A percentile compares a stretch with the other conserved stretches of the same genome.
Evolutionary conservation across 2,113 vertebrate genomes (phyloP).

Genomic region (Limnothrissa miodon): DNA sequence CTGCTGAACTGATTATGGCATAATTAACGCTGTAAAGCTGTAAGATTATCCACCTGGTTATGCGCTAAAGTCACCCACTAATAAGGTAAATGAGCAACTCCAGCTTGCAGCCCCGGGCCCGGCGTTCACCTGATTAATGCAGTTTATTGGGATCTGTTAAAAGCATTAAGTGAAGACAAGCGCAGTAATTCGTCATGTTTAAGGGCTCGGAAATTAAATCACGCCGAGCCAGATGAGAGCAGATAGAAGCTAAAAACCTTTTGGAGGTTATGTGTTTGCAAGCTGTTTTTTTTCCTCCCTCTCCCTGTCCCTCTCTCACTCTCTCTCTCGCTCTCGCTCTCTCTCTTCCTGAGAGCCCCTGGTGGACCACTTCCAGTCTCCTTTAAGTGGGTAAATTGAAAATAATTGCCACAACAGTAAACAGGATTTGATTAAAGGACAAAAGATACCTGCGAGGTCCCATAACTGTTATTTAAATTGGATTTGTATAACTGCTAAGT

Average conservation of each 20-base stretch:
- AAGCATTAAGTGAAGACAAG: conserved; percentile 98
- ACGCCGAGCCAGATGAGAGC: conserved; percentile 79
- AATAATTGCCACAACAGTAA: conserved; percentile 57
- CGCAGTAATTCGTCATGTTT: conserved; percentile 99
- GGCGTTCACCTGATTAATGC: conserved; percentile 94
- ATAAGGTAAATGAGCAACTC: conserved; percentile 89
- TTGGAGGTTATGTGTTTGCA: conserved; percentile 68
- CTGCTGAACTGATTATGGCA: conserved; percentile 96
- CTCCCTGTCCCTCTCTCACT: not conserved
- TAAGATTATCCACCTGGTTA: conserved; percentile 99
- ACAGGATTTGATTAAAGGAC: conserved; percentile 60
- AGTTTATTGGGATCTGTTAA: conserved; percentile 99
- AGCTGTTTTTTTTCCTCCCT: conserved; percentile 47
- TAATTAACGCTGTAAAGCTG: conserved; percentile 99
- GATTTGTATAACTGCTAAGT: conserved; percentile 52
- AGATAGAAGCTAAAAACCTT: conserved; percentile 64
- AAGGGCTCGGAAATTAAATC: conserved; percentile 96
- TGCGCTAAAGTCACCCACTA: conserved; percentile 88
- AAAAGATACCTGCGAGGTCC: conserved; percentile 52
- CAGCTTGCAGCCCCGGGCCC: conserved; percentile 78
- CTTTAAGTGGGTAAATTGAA: conserved; percentile 57
- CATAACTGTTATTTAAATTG: conserved; percentile 43
- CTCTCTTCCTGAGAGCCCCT: conserved; percentile 33
- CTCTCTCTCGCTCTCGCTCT: not conserved
- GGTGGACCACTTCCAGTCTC: conserved; percentile 50